These are phyloP conservation scores for Leptopilina myrica DNA, from an alignment of 2,888 invertebrate species.

Conservation along the genomic window DNA sequence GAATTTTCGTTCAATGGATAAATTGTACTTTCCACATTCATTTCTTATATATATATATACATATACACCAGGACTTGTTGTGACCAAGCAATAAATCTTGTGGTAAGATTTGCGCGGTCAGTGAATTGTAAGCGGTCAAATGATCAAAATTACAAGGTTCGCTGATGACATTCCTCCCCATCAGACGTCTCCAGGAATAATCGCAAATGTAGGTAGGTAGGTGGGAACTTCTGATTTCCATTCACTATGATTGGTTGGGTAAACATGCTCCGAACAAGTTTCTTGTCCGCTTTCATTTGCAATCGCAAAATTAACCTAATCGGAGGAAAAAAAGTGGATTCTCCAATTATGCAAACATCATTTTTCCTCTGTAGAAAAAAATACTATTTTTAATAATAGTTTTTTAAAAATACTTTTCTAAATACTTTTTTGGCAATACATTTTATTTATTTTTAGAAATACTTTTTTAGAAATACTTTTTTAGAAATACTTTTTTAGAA, in stretches of 20 bases:
- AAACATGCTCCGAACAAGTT: slow-evolving; percentile 55
- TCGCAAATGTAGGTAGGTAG: slow-evolving; percentile 52
- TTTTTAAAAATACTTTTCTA: too few relatives aligned
- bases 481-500: too few relatives aligned
- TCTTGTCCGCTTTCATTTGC: neutral
- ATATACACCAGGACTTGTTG: slow-evolving; percentile 54
- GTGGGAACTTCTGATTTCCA: slow-evolving; percentile 58
- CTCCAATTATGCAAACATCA: too few relatives aligned
- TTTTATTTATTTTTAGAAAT: too few relatives aligned
- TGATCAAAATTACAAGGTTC: slow-evolving; percentile 76
- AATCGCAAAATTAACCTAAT: neutral
- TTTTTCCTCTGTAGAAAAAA: too few relatives aligned
- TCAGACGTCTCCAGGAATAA: slow-evolving; percentile 66
- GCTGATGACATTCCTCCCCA: slow-evolving; percentile 72
- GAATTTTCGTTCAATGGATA: slow-evolving; percentile 5
- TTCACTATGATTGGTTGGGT: slow-evolving; percentile 66
- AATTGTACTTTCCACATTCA: slow-evolving; percentile 53
- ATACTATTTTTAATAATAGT: too few relatives aligned
- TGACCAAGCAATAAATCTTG: slow-evolving; percentile 71
- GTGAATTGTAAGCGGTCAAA: slow-evolving; percentile 74
- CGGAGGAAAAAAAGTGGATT: too few relatives aligned
- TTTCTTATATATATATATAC: slow-evolving; percentile 47
- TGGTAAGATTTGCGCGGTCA: slow-evolving; percentile 66
- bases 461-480: too few relatives aligned
- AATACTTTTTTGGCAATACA: too few relatives aligned